Base-by-base conservation (phyloP, 2,797 vertebrate species). In the Corythornis leucogaster region DNA sequence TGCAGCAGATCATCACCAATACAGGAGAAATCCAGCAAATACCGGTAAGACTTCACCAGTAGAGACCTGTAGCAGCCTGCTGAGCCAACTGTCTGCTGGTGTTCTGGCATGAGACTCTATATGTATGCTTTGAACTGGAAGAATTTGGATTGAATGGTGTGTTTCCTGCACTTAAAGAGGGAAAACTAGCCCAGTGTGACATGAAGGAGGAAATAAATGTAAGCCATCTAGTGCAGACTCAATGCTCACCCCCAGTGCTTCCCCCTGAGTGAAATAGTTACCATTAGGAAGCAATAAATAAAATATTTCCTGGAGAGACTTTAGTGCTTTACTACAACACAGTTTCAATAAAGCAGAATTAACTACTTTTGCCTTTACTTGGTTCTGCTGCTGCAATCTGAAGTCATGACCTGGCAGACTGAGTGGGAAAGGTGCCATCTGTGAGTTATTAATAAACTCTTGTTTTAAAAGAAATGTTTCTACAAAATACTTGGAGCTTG, bases 1-100 rank as follows among this genome's bases (percentile, higher is more conserved):
- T 99, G 99, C 99, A 99, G 96, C 99, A 99, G 97, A 99, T 99
- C 98, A 99, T 99, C 98, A 99, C 99, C 95, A 99, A 99, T 97
- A 99, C 99, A 0, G 99, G 99, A 40, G 99, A 99, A 95, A 99
- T 99, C 97, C 99, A 99, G 92, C 99, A 99, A 17, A 98, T 98
- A 70, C 98, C 98, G 92, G 98, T 98, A 97, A 96, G 98, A 8
- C 40, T 43, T 26, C 7, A 21, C 42, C 54, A 5, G 9, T 3
- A 14, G 35, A 15, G 48, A 28, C 2, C 15, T 21, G 5, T 8
- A 1, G 17, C 33, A 6, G 5, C 3, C 20, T 10, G 11, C 30
- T 10, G 66, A 83, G 82, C 67, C 57, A 21, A 74, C 18, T 58
- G 61, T 35, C 53, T 4, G 31, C 83, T 70, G 59, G 6, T 55